phyloP scores from a whole-genome alignment of 2,113 vertebrate species.

The Patagioenas fasciata region DNA sequence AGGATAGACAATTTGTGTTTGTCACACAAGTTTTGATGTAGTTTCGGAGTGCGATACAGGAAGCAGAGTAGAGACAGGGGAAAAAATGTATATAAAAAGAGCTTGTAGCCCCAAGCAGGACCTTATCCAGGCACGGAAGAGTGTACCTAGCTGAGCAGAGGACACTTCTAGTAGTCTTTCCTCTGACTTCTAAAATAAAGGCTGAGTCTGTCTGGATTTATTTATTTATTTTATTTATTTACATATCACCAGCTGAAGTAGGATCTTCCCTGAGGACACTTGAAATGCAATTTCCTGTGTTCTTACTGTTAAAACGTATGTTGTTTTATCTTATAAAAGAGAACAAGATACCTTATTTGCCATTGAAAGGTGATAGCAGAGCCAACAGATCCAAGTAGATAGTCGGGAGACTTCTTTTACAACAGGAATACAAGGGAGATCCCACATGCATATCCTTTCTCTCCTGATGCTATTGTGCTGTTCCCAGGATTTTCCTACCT shows the following conservation, averaged over 20 bases:
- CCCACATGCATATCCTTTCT: background rate
- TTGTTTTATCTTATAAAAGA: background rate
- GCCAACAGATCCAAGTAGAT: background rate
- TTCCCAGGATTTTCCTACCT: background rate
- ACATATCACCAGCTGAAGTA: background rate
- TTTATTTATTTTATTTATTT: background rate
- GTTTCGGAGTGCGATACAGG: background rate
- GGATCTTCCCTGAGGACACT: background rate
- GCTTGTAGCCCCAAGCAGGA: background rate
- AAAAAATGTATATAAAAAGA: background rate
- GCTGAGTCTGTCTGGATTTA: background rate
- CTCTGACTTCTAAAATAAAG: background rate
- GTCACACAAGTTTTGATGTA: background rate
- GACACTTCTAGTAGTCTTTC: background rate
- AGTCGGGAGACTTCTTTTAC: background rate
- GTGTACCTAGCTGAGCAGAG: background rate
- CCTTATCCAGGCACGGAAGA: background rate
- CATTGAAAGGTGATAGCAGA: background rate
- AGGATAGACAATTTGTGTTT: background rate
- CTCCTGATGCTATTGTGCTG: background rate
- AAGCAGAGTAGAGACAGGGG: background rate
- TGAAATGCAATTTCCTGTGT: background rate
- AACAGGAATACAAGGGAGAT: background rate
- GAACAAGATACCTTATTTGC: background rate
- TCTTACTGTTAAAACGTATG: background rate